phyloP scores from a whole-genome alignment of 2,888 invertebrate species.

The Tolmerus cingulatus region DNA sequence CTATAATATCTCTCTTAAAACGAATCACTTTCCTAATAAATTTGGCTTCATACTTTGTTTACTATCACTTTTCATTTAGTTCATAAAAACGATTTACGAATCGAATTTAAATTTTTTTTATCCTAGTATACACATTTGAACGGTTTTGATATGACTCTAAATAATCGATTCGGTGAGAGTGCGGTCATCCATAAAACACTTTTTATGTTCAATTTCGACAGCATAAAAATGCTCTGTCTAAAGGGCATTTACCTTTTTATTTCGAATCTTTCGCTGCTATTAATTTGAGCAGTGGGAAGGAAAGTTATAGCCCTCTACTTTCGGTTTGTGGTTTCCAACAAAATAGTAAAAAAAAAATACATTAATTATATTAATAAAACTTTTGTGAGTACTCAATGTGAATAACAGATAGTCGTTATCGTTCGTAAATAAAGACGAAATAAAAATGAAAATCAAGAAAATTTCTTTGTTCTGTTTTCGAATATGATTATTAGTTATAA shows the following conservation, averaged over 20 bases:
- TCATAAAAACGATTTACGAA: neutral
- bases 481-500: neutral
- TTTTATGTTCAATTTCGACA: neutral
- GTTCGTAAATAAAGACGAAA: neutral
- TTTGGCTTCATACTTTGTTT: neutral
- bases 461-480: neutral
- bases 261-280: neutral
- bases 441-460: neutral
- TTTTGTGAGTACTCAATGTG: neutral
- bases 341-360: neutral
- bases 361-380: neutral
- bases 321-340: neutral
- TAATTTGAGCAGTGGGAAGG: neutral
- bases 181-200: neutral
- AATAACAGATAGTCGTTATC: neutral
- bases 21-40: neutral
- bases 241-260: neutral
- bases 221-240: no score
- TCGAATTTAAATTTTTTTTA: neutral
- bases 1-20: neutral
- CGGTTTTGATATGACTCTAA: neutral
- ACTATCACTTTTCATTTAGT: neutral
- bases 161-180: neutral
- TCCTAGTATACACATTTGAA: neutral
- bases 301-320: neutral